Percentiles rank a stretch among this genome's conserved stretches.
Conservation (phyloP, 2,113 vertebrate species). For the Daubentonia madagascariensis region DNA sequence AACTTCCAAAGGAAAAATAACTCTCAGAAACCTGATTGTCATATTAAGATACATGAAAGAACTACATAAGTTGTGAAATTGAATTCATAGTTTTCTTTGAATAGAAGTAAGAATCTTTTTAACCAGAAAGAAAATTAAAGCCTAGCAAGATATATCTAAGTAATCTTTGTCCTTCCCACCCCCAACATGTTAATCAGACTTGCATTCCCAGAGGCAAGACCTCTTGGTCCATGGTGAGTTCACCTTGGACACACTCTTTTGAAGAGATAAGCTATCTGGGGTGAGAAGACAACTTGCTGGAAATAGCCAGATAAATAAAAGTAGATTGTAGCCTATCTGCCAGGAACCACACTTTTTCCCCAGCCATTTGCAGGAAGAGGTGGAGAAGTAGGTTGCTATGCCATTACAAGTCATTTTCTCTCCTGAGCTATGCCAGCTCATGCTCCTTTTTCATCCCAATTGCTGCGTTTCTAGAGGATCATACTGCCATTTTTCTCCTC, state of each 20-base stretch:
- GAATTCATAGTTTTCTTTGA: neutral
- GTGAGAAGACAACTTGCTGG: slow-evolving; percentile 37
- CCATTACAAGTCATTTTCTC: slow-evolving; percentile 59
- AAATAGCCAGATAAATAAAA: slow-evolving; percentile 61
- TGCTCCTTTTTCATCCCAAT: slow-evolving; percentile 67
- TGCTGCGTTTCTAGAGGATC: slow-evolving; percentile 61
- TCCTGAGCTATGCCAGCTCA: slow-evolving; percentile 16
- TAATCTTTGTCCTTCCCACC: neutral
- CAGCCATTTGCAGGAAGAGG: slow-evolving; percentile 61
- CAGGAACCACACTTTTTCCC: slow-evolving; percentile 41
- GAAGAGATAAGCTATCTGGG: slow-evolving; percentile 4
- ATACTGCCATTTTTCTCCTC: slow-evolving; percentile 62
- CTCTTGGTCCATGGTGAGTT: neutral
- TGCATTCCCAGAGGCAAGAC: neutral
- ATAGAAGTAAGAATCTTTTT: neutral
- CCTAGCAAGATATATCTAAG: neutral
- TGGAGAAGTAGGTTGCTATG: slow-evolving; percentile 37
- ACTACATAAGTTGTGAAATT: neutral
- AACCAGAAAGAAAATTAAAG: slow-evolving; percentile 17
- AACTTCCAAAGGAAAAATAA: neutral
- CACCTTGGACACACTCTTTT: neutral
- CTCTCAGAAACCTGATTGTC: neutral
- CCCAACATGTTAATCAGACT: neutral
- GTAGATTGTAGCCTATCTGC: slow-evolving; percentile 28
- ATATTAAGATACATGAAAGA: neutral